Percentiles rank a stretch among this genome's conserved stretches.
phyloP scores from a whole-genome alignment of 2,113 vertebrate genomes.

The Tragelaphus imberbis region DNA sequence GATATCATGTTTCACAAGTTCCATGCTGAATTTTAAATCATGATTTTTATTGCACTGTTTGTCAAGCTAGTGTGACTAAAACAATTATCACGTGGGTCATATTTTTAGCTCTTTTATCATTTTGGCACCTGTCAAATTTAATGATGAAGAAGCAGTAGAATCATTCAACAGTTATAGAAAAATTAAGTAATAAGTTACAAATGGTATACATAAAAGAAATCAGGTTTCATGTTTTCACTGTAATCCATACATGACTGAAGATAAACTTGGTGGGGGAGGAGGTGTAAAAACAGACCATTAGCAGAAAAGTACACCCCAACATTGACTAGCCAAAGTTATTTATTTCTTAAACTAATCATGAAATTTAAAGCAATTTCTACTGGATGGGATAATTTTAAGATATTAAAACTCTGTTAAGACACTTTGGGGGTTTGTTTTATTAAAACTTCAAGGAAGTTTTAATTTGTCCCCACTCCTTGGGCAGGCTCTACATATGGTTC shows the following conservation, averaged over 20 bases:
- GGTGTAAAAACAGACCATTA: not conserved
- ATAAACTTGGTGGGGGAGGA: not conserved
- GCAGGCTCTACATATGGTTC: not conserved
- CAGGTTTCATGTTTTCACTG: not conserved
- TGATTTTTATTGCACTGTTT: slow-evolving; percentile 62
- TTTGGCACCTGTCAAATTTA: slow-evolving; percentile 40
- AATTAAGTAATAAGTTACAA: not conserved
- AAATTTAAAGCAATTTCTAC: not conserved
- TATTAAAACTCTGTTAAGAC: not conserved
- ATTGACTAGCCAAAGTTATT: not conserved
- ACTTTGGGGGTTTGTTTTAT: not conserved
- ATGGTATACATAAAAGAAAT: not conserved
- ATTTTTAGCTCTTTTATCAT: slow-evolving; percentile 26
- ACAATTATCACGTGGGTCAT: slow-evolving; percentile 26
- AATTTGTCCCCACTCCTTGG: not conserved
- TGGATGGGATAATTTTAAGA: not conserved
- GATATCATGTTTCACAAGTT: slow-evolving; percentile 67
- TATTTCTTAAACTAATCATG: not conserved
- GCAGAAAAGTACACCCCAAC: not conserved
- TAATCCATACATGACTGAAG: not conserved
- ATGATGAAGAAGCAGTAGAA: slow-evolving; percentile 25
- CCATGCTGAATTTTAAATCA: slow-evolving; percentile 58
- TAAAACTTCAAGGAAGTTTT: not conserved
- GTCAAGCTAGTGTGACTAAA: slow-evolving; percentile 47
- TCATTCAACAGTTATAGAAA: not conserved